phyloP scores from a whole-genome alignment of 64 coral and sea anemone genomes.

The Pachyseris speciosa region DNA sequence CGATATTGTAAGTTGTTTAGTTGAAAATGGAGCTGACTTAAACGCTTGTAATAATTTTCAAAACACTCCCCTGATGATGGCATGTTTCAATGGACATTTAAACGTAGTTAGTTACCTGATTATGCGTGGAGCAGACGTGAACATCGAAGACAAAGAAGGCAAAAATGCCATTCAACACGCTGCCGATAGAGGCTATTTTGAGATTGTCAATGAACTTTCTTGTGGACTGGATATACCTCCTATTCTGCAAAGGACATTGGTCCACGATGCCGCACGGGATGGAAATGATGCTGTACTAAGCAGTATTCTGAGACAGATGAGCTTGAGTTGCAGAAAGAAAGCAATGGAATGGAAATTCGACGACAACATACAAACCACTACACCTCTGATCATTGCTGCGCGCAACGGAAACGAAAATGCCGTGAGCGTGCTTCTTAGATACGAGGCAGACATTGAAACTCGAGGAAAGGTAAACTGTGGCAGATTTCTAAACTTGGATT shows the following conservation, averaged over 20 bases:
- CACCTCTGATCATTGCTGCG: too few relatives aligned
- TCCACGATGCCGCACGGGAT: too few relatives aligned
- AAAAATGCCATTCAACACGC: conserved; percentile 52
- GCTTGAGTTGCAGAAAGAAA: too few relatives aligned
- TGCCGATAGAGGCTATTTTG: conserved; percentile 27
- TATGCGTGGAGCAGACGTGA: conserved; percentile 17
- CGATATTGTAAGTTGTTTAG: conserved; percentile 43
- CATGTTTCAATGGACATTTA: conserved; percentile 46
- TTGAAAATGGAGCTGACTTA: conserved; percentile 37
- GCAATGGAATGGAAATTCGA: too few relatives aligned
- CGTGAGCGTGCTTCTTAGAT: background rate
- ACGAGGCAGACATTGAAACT: background rate
- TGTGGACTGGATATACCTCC: too few relatives aligned
- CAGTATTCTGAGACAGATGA: too few relatives aligned
- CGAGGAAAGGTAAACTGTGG: background rate
- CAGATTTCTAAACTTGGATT: background rate
- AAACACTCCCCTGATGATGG: conserved; percentile 57
- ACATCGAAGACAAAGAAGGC: conserved; percentile 43
- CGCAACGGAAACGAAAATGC: too few relatives aligned
- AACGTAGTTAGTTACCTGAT: conserved; percentile 39
- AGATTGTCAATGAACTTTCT: conserved; percentile 35
- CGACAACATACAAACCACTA: too few relatives aligned
- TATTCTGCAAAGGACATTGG: too few relatives aligned
- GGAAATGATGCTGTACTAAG: too few relatives aligned
- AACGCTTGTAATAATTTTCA: conserved; percentile 62